Conservation (phyloP, 2,797 vertebrate species). For the Schizothorax lantsangensis region DNA sequence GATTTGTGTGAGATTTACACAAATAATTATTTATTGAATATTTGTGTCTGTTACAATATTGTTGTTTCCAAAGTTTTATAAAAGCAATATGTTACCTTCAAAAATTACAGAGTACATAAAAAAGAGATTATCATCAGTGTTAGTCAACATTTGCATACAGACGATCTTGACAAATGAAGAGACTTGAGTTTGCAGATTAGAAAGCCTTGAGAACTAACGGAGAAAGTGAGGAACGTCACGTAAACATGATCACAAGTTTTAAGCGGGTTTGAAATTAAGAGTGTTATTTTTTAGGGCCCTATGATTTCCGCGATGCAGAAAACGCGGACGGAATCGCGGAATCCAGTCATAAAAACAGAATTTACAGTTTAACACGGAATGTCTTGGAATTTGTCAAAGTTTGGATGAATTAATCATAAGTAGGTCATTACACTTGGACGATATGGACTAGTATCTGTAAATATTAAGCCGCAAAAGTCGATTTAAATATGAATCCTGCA, state of each 20-base stretch:
- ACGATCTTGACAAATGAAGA: neutral
- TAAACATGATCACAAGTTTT: neutral
- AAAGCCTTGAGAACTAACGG: neutral
- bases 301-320: too few relatives aligned
- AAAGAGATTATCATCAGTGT: neutral
- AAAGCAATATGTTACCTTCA: neutral
- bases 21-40: neutral
- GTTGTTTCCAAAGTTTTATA: neutral
- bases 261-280: neutral
- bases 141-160: neutral
- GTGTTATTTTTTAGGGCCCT: too few relatives aligned
- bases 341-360: too few relatives aligned
- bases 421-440: too few relatives aligned
- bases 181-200: neutral
- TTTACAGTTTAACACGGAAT: too few relatives aligned
- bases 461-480: too few relatives aligned
- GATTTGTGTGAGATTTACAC: neutral
- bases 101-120: too few relatives aligned
- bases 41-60: neutral
- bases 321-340: too few relatives aligned
- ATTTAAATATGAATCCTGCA: too few relatives aligned
- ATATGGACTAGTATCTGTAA: too few relatives aligned
- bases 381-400: too few relatives aligned
- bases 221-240: neutral
- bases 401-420: too few relatives aligned